Evolutionary conservation across 2,888 invertebrate species (phyloP), one percentile per base, ranked within the genome.

Genomic region (Agonum fuliginosum): DNA sequence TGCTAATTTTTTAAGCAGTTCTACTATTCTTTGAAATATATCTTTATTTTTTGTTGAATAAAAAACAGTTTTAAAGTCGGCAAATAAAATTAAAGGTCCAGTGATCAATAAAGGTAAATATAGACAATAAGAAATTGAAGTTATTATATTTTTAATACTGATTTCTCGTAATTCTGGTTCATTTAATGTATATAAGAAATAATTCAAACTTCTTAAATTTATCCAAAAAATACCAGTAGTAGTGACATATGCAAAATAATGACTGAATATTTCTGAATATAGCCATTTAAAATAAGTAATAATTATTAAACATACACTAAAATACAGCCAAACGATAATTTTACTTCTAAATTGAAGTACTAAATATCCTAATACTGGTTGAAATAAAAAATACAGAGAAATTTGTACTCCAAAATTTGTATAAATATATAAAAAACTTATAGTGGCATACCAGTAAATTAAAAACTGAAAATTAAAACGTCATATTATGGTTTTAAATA

Each of bases 51-150:
- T 41, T 24, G 43, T 8, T 17, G 19, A 6, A n/a, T 37, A 8
- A 19, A 75, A 67, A 30, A 51, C 24, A 8, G 14, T 87, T 80
- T 88, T 87, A 87, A 94, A 97, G 78, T 94, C 91, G 80, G 91
- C 88, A 86, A 93, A 96, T 4, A 92, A 88, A 81, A 97, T 90
- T 74, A 97, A 89, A n/a, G 97, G 97, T 14, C 97, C 97, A 81
- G 92, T 89, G 82, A 94, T 93, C 78, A 95, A 88, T n/a, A 93
- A 89, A 17, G 97, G 97, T 71, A 96, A 88, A 86, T 97, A 97
- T 67, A 96, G 89, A 78, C 91, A 90, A 85, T 97, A 97, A 17
- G 93, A 91, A 69, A 94, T 84, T 82, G 93, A 89, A 79, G 91
- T 88, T 70, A 88, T 80, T 1, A 90, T 80, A 79, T 78, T 82